Evolutionary conservation across 2,888 invertebrate genomes (phyloP), one percentile per base, ranked within the genome.

Genomic region (Volucella inflata): DNA sequence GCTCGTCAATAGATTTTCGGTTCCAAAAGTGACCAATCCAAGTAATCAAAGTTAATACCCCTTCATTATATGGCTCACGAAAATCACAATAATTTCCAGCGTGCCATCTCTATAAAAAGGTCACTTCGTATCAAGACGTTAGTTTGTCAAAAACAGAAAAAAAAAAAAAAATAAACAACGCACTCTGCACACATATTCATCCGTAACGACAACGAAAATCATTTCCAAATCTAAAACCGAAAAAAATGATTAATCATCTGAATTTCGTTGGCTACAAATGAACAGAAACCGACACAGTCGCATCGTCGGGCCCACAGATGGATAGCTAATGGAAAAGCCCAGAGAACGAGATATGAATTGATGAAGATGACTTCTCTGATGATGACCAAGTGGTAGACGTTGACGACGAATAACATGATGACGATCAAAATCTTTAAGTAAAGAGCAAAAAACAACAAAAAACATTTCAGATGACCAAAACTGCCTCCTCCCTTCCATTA

Each of bases 291-390:
- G 48, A 70, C 16, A 38, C 16, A 38, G 50, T 21, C 30, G 30
- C 55, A 53, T 53, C 74, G 55, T n/a, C 21, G 21, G 21, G 21
- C 21, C 1, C 30, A 30, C 30, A 6, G 46, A 48, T 38, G 80
- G 48, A 53, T 67, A 59, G 76, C 77, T 85, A 85, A 85, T 85
- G 85, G 81, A 85, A 85, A 85, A 72, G 76, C 81, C 76, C 76
- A 77, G 57, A 76, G 81, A 85, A 85, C 72, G 76, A 85, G 77
- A 85, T 75, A 81, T 77, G 72, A 85, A 85, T 85, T 85, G 85
- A 85, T 85, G 85, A 85, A 85, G 85, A 85, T 81, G 85, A 85
- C 85, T 85, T 85, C 85, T 81, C 81, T 70, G 70, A 64, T 65
- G 84, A 78, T 53, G 51, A 77, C 64, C 9, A 62, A 50, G 60